Conservation (phyloP, 2,113 vertebrate genomes). For the Microcebus ravelobensis region DNA sequence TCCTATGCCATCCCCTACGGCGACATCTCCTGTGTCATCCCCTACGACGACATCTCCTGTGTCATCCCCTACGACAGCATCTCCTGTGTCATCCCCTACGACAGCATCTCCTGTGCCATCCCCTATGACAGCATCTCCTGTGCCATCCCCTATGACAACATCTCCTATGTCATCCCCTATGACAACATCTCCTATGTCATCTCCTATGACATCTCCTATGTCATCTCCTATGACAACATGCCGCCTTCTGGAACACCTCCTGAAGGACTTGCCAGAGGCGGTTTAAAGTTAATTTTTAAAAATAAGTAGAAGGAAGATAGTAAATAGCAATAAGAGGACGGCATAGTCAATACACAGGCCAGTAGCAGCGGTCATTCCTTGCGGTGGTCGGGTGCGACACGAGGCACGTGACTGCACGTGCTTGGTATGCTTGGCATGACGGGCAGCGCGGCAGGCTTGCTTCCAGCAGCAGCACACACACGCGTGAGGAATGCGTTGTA, state of each 20-base stretch:
- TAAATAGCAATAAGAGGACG: no score
- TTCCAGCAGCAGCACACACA: not conserved
- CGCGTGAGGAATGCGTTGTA: not conserved
- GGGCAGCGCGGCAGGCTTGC: not conserved
- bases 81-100: not conserved
- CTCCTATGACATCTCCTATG: no score
- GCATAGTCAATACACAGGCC: no score
- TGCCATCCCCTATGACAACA: not conserved
- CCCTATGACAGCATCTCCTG: not conserved
- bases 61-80: not conserved
- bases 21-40: not conserved
- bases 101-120: not conserved
- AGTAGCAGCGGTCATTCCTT: no score
- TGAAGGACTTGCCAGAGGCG: not conserved
- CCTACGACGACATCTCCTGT: not conserved
- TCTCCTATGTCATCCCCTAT: not conserved
- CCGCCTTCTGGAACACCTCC: not conserved
- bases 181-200: not conserved
- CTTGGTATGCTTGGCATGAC: not conserved
- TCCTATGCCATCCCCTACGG: not conserved
- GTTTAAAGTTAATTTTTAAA: no score
- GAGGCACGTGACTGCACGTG: not conserved
- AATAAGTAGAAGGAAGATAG: no score
- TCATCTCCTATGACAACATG: not conserved
- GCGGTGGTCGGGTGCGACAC: fast-evolving